phyloP scores from a whole-genome alignment of 2,113 vertebrate species.

The Rhombomys opimus region DNA sequence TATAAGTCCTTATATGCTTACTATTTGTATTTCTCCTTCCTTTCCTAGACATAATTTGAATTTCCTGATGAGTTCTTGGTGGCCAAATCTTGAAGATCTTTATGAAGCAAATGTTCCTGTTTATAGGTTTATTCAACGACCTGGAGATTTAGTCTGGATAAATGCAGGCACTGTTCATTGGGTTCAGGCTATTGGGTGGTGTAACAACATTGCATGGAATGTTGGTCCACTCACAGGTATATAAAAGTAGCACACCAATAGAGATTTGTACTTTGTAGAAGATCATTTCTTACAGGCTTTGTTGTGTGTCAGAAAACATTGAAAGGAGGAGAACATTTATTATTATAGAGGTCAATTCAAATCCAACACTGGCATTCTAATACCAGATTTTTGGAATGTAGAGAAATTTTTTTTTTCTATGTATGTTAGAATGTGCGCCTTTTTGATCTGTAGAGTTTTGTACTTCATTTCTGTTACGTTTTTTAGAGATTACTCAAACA shows the following conservation, averaged over 20 bases:
- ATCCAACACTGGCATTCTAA: too few species aligned
- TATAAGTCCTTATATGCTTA: neutral
- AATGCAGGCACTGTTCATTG: constrained; percentile 99
- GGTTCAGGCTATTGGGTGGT: constrained; percentile 99
- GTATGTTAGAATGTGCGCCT: neutral
- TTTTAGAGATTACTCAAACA: neutral
- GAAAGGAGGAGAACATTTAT: too few species aligned
- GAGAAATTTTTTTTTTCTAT: neutral
- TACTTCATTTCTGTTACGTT: neutral
- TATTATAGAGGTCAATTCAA: too few species aligned
- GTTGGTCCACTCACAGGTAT: constrained; percentile 97
- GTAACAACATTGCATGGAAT: constrained; percentile 99
- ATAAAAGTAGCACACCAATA: constrained; percentile 51
- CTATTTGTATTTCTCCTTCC: neutral
- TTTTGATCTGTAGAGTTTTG: neutral
- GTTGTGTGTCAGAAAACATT: neutral
- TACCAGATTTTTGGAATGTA: too few species aligned
- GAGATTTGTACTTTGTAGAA: neutral
- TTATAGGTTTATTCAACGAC: constrained; percentile 98
- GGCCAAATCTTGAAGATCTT: constrained; percentile 97
- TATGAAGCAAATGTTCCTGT: constrained; percentile 98
- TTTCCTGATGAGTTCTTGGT: constrained; percentile 98
- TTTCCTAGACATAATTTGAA: constrained; percentile 96
- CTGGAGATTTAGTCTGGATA: constrained; percentile 99
- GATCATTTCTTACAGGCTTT: neutral